Evolutionary conservation across 2,797 vertebrate species (phyloP), one percentile per base, ranked within the genome.

Genomic region (Vireo griseus): DNA sequence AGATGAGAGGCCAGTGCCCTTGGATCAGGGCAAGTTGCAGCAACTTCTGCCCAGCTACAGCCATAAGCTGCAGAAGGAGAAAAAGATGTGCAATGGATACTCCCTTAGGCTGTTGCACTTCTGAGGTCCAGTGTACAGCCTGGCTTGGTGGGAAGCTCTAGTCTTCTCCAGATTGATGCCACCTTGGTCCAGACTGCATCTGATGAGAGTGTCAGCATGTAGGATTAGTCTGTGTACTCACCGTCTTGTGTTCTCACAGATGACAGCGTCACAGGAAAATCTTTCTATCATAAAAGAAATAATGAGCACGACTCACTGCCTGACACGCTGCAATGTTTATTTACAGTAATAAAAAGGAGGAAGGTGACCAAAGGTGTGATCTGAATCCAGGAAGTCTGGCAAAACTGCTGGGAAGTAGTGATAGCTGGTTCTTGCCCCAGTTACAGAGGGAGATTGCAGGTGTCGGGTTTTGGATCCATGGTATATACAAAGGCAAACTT

Each of bases 201-300:
- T 28, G 10, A 7, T n/a, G 13, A 39, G 20, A 55, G 6, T 19
- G 15, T 25, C 77, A 81, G n/a, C 42, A 39, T 39, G 17, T 11
- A 57, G 31, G 40, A 89, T 44, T 39, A 33, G 11, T 47, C 2
- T 0, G 0, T 16, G 29, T n/a, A 25, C 4, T 78, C 26, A 42
- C 21, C 11, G 1, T 2, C 28, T 44, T 40, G 11, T 6, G 0
- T 45, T 47, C 11, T 67, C 0, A 0, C n/a, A 73, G n/a, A 9
- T 1, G 0, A 55, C 4, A 14, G 10, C 29, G 47, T 68, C 61
- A 39, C 14, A 8, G 8, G 18, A 16, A 91, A 65, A 52, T 33
- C 33, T 13, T 44, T 85, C n/a, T 66, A 1, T 44, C 40, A 29
- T 37, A 25, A 62, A 54, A 58, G 28, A 54, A 39, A 31, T 51